phyloP scores from a whole-genome alignment of 2,797 vertebrate species.

The Ctenopoma multispine region DNA sequence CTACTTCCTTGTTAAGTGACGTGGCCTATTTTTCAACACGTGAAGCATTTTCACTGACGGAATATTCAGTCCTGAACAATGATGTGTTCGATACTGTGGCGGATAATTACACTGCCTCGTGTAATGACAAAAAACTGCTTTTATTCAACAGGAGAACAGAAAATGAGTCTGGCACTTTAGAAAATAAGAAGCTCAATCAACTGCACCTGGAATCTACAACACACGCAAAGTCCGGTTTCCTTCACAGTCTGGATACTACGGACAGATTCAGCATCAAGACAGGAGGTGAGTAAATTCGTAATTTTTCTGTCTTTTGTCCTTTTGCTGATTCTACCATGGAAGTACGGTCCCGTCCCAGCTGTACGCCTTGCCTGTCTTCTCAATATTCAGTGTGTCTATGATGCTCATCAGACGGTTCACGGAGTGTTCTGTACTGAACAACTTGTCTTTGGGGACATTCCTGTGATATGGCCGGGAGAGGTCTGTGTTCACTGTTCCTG shows the following conservation, averaged over 20 bases:
- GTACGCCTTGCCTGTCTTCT: constrained; percentile 79
- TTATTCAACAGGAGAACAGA: constrained; percentile 1
- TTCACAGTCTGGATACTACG: not conserved
- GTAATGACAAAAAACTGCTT: not conserved
- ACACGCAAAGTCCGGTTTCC: not conserved
- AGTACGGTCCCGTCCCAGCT: constrained; percentile 72
- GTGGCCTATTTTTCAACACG: too few relatives aligned
- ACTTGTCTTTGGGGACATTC: constrained; percentile 76
- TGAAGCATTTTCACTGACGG: too few relatives aligned
- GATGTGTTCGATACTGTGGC: not conserved
- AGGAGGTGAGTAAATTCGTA: not conserved
- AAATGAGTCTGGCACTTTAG: too few relatives aligned
- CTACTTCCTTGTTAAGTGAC: too few relatives aligned
- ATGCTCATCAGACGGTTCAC: constrained; percentile 76
- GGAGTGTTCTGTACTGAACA: constrained; percentile 77
- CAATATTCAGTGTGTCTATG: constrained; percentile 70
- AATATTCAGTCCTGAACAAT: too few relatives aligned
- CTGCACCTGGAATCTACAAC: not conserved
- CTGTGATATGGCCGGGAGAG: constrained; percentile 81
- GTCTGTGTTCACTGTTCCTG: constrained; percentile 77
- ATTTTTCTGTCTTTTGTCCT: not conserved
- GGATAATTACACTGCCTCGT: too few relatives aligned
- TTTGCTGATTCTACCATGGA: constrained; percentile 71
- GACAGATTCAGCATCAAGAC: not conserved
- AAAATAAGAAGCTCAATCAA: not conserved